Conservation (phyloP, 2,113 vertebrate species). For the Alethe castanea region DNA sequence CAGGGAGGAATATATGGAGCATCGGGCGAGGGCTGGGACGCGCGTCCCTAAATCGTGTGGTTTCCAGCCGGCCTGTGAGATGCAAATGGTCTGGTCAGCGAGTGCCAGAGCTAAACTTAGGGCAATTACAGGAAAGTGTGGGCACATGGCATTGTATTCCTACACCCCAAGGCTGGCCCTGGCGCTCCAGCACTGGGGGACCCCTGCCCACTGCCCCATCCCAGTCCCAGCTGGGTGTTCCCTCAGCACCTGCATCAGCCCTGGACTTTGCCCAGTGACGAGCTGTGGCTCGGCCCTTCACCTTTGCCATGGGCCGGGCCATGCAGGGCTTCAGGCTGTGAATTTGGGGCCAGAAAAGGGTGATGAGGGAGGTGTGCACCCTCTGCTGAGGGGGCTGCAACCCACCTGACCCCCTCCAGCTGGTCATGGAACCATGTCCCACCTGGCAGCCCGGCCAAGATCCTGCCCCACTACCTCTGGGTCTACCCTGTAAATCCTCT, state of each 20-base stretch:
- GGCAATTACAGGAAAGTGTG: not conserved
- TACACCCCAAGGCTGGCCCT: not conserved
- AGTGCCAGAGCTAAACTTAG: not conserved
- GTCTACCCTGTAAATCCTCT: not conserved
- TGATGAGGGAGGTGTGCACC: fast-evolving
- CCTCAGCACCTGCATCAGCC: not conserved
- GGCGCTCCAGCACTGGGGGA: fast-evolving
- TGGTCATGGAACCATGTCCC: not conserved
- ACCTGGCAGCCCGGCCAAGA: not conserved
- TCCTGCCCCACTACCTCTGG: not conserved
- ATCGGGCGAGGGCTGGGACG: not conserved
- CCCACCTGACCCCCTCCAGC: not conserved
- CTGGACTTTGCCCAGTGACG: not conserved
- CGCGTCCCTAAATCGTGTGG: constrained; percentile 23
- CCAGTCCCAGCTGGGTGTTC: fast-evolving
- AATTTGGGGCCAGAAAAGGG: not conserved
- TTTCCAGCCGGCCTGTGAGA: constrained; percentile 24
- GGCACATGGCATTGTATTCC: not conserved
- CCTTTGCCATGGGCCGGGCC: not conserved
- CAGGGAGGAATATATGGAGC: not conserved
- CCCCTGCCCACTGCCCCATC: fast-evolving
- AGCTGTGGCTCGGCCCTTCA: not conserved
- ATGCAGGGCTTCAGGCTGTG: not conserved
- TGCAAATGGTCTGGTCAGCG: constrained; percentile 30
- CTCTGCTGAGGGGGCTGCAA: not conserved